phyloP scores from a whole-genome alignment of 2,113 vertebrate species.

The Clarias macrocephalus region DNA sequence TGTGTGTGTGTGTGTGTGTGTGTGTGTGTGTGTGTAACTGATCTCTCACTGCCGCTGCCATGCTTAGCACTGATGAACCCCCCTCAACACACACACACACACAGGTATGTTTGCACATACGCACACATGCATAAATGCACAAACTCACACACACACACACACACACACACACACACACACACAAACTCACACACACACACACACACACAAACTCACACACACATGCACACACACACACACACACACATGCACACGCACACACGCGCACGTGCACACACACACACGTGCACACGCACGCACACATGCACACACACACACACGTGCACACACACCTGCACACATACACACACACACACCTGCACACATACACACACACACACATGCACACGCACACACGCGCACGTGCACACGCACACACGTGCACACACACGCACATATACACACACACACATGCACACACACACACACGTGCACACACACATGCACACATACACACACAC shows the following conservation, averaged over 20 bases:
- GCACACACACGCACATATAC: background rate
- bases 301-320: background rate
- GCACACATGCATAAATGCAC: too few relatives aligned
- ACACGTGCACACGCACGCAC: background rate
- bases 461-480: background rate
- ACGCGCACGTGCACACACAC: too few relatives aligned
- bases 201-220: too few relatives aligned
- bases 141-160: too few relatives aligned
- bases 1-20: background rate
- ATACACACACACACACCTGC: background rate
- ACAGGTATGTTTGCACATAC: background rate
- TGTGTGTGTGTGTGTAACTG: background rate
- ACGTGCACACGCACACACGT: background rate
- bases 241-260: too few relatives aligned
- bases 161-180: background rate
- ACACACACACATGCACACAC: background rate
- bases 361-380: too few relatives aligned
- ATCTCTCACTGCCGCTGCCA: background rate
- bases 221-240: background rate
- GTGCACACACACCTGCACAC: constrained; percentile 2
- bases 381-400: background rate
- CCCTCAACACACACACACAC: background rate
- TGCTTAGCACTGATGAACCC: background rate
- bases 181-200: too few relatives aligned
- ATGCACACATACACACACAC: background rate